These are phyloP conservation scores for Micropterix aruncella DNA, from an alignment of 2,888 invertebrate species.

Conservation along the genomic window DNA sequence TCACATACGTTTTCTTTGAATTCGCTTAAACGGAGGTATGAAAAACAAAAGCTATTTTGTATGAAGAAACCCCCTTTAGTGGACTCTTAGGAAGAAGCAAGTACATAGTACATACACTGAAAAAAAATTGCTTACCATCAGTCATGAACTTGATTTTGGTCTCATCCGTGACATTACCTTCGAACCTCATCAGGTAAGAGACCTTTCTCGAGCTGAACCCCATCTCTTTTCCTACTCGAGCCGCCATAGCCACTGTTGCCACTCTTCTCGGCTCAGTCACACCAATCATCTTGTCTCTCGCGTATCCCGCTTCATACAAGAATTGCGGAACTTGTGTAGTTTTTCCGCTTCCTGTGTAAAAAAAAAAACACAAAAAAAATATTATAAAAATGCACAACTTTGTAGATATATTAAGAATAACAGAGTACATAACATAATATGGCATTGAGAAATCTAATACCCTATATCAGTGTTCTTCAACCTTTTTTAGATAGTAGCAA, in stretches of 20 bases:
- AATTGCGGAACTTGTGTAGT: conserved; percentile 99
- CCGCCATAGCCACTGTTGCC: conserved; percentile 94
- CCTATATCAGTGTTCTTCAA: no score
- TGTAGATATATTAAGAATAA: no score
- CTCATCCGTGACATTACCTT: conserved; percentile 75
- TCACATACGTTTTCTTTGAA: no score
- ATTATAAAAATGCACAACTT: no score
- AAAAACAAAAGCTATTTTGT: conserved; percentile 13
- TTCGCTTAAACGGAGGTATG: background rate
- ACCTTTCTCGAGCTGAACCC: conserved; percentile 59
- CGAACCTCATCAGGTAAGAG: conserved; percentile 89
- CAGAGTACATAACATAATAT: no score
- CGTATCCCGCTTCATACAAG: conserved; percentile 92
- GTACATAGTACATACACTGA: no score
- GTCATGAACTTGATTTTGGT: conserved; percentile 99
- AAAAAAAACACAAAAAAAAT: no score
- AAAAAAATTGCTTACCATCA: conserved; percentile 44
- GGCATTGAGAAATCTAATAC: no score
- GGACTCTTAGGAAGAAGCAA: no score
- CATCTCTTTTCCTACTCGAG: conserved; percentile 82
- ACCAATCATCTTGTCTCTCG: conserved; percentile 68
- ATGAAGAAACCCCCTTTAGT: no score
- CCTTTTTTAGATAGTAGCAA: no score
- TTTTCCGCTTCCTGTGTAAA: conserved; percentile 84
- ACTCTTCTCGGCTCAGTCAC: conserved; percentile 97